Percentiles rank a stretch among this genome's conserved stretches.
Evolutionary conservation across 2,113 vertebrate genomes (phyloP).

Genomic region (Tragelaphus scriptus): DNA sequence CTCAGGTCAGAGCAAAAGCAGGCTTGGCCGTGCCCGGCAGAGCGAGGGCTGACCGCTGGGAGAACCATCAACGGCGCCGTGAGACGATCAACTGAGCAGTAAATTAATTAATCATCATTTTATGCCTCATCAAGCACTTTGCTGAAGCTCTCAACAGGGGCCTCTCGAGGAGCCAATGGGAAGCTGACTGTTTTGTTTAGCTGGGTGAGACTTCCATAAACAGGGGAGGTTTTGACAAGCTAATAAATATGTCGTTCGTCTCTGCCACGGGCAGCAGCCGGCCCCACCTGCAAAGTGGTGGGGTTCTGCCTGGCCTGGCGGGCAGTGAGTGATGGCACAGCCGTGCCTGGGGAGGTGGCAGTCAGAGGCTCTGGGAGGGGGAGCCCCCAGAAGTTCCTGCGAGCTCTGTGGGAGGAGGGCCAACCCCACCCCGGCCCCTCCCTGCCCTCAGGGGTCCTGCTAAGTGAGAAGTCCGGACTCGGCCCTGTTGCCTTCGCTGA

Average conservation of each 20-base stretch:
- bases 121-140: conserved; percentile 99
- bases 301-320: conserved; percentile 80
- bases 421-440: background rate
- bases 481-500: background rate
- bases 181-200: conserved; percentile 95
- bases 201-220: conserved; percentile 89
- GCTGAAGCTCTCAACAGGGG: conserved; percentile 88
- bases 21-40: conserved; percentile 75
- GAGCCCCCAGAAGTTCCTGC: background rate
- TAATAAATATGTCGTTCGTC: conserved; percentile 98
- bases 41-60: conserved; percentile 91
- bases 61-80: conserved; percentile 95
- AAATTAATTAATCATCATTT: conserved; percentile 99
- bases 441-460: background rate
- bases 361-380: background rate
- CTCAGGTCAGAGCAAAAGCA: conserved; percentile 92
- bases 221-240: conserved; percentile 90
- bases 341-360: background rate
- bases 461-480: fast-evolving
- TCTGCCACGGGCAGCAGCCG: conserved; percentile 87
- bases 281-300: conserved; percentile 87
- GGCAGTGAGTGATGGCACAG: conserved; percentile 75
- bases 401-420: background rate
- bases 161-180: conserved; percentile 90
- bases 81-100: conserved; percentile 98